Evolutionary conservation across 1,140 invertebrate species (phyloP).

Genomic region (Sarcophaga bullata): DNA sequence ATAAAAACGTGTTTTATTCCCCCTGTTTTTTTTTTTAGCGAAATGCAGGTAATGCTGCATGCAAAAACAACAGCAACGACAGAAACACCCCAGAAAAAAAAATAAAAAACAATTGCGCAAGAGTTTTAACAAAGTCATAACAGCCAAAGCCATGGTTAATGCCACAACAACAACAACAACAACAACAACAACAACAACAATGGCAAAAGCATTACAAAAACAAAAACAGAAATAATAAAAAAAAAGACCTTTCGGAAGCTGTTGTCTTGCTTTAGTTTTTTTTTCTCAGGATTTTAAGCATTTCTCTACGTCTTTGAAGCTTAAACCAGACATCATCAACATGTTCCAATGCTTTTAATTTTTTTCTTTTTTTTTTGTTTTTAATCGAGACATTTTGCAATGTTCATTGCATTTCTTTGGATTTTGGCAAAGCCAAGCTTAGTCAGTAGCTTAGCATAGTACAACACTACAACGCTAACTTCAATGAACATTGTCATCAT

Average conservation of each 20-base stretch:
- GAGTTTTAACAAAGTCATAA: slow-evolving; percentile 40
- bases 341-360: neutral
- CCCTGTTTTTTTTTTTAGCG: neutral
- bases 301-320: slow-evolving; percentile 7
- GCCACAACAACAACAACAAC: slow-evolving; percentile 7
- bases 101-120: slow-evolving; percentile 30
- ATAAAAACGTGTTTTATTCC: slow-evolving; percentile 1
- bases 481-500: no score
- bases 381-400: no score
- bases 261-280: slow-evolving; percentile 37
- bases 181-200: no score
- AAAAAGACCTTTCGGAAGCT: slow-evolving; percentile 35
- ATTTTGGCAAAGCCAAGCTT: neutral
- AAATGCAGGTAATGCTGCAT: no score
- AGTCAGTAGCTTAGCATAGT: no score
- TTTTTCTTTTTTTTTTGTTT: no score
- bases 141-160: slow-evolving; percentile 10
- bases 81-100: neutral
- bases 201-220: no score
- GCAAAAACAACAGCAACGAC: neutral
- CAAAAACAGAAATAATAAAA: no score
- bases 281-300: neutral
- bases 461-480: neutral
- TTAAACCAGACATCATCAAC: slow-evolving; percentile 24
- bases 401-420: slow-evolving; percentile 5